Evolutionary conservation across 2,113 vertebrate genomes (phyloP).

Genomic region (Thalassoma bifasciatum): DNA sequence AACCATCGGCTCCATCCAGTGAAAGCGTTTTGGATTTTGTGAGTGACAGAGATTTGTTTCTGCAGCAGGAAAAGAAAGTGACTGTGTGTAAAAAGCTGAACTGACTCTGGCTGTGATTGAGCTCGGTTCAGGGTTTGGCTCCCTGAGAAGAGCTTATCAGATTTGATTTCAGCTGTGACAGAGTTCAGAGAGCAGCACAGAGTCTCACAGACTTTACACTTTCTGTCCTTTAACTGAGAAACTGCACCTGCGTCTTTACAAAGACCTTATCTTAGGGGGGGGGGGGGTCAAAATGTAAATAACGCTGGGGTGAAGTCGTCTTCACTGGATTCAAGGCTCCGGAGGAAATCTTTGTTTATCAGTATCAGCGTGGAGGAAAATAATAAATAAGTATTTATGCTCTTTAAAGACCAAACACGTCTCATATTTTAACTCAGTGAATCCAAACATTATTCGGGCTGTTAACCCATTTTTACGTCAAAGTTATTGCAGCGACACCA

Average conservation of each 20-base stretch:
- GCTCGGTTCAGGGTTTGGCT: slow-evolving; percentile 7
- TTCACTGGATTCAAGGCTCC: too few species aligned
- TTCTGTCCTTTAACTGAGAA: slow-evolving; percentile 15
- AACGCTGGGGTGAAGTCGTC: too few species aligned
- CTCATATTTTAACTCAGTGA: too few species aligned
- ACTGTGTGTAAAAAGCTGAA: not conserved
- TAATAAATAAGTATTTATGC: too few species aligned
- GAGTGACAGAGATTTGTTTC: slow-evolving; percentile 12
- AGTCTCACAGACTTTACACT: slow-evolving; percentile 40
- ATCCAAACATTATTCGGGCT: too few species aligned
- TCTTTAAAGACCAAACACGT: too few species aligned
- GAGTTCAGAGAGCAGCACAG: slow-evolving; percentile 40
- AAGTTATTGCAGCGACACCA: too few species aligned
- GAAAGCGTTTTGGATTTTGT: not conserved
- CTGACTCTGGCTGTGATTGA: slow-evolving; percentile 38
- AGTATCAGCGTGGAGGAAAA: too few species aligned
- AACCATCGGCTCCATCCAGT: not conserved
- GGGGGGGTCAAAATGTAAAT: too few species aligned
- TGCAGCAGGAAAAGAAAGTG: not conserved
- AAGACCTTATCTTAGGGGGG: too few species aligned
- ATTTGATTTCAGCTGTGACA: slow-evolving; percentile 8
- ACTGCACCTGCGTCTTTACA: not conserved
- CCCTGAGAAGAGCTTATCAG: slow-evolving; percentile 19
- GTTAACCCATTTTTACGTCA: too few species aligned
- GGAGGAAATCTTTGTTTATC: too few species aligned